A percentile compares a stretch with the other conserved stretches of the same genome.
These are phyloP conservation scores for Serinus canaria DNA, from an alignment of 2,113 vertebrate genomes.

Conservation along the genomic window DNA sequence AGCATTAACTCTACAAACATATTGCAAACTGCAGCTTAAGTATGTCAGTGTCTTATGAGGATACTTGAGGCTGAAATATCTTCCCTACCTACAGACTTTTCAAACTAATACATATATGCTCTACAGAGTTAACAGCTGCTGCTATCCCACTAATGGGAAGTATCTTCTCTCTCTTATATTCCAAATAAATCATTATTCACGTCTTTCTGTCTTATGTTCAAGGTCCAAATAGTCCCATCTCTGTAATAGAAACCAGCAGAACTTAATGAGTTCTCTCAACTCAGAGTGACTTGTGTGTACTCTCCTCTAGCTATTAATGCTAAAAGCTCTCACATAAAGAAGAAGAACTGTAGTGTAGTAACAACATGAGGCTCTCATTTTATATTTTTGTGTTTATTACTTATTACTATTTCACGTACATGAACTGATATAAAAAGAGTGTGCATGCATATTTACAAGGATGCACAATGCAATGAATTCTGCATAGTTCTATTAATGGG, in stretches of 20 bases:
- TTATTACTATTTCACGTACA: neutral
- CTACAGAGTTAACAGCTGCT: slow-evolving; percentile 4
- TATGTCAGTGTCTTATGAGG: neutral
- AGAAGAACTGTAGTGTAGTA: neutral
- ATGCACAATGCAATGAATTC: neutral
- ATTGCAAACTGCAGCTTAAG: neutral
- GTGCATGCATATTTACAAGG: neutral
- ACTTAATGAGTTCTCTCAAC: slow-evolving; percentile 4
- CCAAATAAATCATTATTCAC: slow-evolving; percentile 1
- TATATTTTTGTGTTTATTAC: slow-evolving; percentile 19
- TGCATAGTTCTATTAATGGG: neutral
- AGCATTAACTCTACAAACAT: neutral
- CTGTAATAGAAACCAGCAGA: slow-evolving; percentile 3
- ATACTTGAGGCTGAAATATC: slow-evolving; percentile 20
- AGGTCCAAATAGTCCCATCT: neutral
- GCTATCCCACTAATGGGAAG: neutral
- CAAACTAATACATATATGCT: neutral
- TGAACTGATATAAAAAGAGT: neutral
- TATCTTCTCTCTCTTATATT: slow-evolving; percentile 12
- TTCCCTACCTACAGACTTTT: neutral
- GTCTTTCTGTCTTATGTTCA: neutral
- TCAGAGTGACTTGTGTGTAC: neutral
- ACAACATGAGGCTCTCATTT: neutral
- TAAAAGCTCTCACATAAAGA: slow-evolving; percentile 45
- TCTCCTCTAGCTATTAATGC: neutral